Conservation (phyloP, 2,888 invertebrate species). For the Chymomyza fuscimana region DNA sequence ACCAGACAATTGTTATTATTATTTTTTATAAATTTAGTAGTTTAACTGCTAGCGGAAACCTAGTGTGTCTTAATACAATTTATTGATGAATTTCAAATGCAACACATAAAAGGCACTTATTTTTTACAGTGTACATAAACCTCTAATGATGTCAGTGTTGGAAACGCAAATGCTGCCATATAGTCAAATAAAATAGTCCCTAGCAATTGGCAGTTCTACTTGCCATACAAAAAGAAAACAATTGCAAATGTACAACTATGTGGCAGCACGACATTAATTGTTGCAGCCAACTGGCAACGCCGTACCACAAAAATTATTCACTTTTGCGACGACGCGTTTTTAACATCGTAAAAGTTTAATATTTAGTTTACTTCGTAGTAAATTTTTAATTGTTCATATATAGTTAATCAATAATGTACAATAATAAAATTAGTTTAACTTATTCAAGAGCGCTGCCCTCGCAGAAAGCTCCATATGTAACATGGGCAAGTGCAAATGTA, state of each 20-base stretch:
- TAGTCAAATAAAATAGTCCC: background rate
- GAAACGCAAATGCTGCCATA: background rate
- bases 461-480: constrained; percentile 13
- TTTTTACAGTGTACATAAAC: background rate
- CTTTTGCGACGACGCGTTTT: background rate
- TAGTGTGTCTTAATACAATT: too few species aligned
- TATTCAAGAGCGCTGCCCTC: background rate
- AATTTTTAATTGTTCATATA: background rate
- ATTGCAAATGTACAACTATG: background rate
- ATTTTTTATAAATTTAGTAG: too few species aligned
- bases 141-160: background rate
- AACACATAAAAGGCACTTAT: background rate
- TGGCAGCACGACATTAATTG: background rate
- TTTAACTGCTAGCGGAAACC: too few species aligned
- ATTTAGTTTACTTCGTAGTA: background rate
- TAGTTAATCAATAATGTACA: background rate
- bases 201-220: background rate
- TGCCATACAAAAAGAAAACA: background rate
- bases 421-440: background rate
- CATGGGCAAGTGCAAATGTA: constrained; percentile 40
- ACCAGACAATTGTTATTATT: too few species aligned
- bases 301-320: background rate
- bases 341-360: background rate
- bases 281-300: background rate
- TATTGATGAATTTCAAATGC: too few species aligned